Evolutionary conservation across 1,140 invertebrate genomes (phyloP).

Genomic region (Bombus affinis): DNA sequence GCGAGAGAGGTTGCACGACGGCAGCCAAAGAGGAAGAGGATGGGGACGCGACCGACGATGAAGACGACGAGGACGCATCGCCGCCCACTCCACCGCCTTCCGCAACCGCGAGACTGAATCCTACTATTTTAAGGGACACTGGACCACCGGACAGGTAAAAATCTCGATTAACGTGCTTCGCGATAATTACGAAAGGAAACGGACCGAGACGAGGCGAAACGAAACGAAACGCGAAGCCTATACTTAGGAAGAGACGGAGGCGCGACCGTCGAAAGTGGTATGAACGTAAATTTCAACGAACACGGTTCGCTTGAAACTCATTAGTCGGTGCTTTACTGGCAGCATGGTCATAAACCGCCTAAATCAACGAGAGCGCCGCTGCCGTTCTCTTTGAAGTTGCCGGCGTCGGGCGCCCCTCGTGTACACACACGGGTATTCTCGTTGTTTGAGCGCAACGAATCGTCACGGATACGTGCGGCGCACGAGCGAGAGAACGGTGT

Average conservation of each 20-base stretch:
- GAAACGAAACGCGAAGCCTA: too few relatives aligned
- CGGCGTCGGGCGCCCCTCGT: conserved; percentile 56
- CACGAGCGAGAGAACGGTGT: conserved; percentile 9
- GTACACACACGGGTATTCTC: conserved; percentile 45
- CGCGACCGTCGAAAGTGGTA: not conserved
- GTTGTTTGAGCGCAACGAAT: conserved; percentile 78
- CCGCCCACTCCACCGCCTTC: conserved; percentile 74
- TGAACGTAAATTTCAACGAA: conserved; percentile 47
- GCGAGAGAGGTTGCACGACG: conserved; percentile 78
- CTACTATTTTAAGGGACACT: conserved; percentile 77
- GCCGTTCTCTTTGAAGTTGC: conserved; percentile 67
- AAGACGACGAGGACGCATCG: conserved; percentile 77
- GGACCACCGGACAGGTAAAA: conserved; percentile 79
- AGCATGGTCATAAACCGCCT: conserved; percentile 49
- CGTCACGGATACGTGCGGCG: conserved; percentile 58
- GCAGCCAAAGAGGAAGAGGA: conserved; percentile 80
- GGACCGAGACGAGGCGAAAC: not conserved
- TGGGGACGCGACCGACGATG: conserved; percentile 79
- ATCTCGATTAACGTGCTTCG: too few relatives aligned
- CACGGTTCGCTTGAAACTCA: conserved; percentile 50
- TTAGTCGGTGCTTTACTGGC: conserved; percentile 49
- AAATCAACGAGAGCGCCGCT: conserved; percentile 57
- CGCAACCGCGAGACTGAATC: conserved; percentile 76
- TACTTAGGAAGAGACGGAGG: not conserved
- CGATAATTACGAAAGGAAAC: not conserved